Evolutionary conservation across 2,797 vertebrate species (phyloP).

Genomic region (Esox masquinongy): DNA sequence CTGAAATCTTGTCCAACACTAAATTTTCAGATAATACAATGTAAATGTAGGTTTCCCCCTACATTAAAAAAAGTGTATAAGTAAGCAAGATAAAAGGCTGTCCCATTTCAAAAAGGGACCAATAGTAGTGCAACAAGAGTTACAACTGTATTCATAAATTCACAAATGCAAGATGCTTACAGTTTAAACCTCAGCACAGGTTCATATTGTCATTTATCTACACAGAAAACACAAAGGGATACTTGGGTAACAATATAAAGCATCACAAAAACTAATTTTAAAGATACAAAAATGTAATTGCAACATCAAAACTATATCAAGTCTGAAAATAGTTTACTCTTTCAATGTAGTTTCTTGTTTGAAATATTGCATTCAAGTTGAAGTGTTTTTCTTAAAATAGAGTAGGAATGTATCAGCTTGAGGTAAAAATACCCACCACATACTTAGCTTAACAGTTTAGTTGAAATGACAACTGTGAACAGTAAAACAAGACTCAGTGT

Average conservation of each 20-base stretch:
- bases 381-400: background rate
- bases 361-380: background rate
- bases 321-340: slow-evolving; percentile 5
- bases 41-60: slow-evolving; percentile 7
- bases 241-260: slow-evolving; percentile 15
- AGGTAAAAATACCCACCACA: background rate
- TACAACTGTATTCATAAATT: background rate
- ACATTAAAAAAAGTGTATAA: background rate
- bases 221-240: background rate
- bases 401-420: background rate
- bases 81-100: slow-evolving; percentile 32
- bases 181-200: background rate
- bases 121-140: slow-evolving; percentile 7
- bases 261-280: background rate
- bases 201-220: slow-evolving; percentile 16
- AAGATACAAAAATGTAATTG: background rate
- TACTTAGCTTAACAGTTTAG: background rate
- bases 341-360: background rate
- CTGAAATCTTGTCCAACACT: slow-evolving; percentile 14
- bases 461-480: background rate
- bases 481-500: background rate
- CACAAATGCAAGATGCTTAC: background rate
- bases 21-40: slow-evolving; percentile 18
- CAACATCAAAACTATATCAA: slow-evolving; percentile 5
- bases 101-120: background rate